A percentile compares a stretch with the other conserved stretches of the same genome.
These are phyloP conservation scores for Mobula birostris DNA, from an alignment of 2,113 vertebrate species.

Conservation along the genomic window DNA sequence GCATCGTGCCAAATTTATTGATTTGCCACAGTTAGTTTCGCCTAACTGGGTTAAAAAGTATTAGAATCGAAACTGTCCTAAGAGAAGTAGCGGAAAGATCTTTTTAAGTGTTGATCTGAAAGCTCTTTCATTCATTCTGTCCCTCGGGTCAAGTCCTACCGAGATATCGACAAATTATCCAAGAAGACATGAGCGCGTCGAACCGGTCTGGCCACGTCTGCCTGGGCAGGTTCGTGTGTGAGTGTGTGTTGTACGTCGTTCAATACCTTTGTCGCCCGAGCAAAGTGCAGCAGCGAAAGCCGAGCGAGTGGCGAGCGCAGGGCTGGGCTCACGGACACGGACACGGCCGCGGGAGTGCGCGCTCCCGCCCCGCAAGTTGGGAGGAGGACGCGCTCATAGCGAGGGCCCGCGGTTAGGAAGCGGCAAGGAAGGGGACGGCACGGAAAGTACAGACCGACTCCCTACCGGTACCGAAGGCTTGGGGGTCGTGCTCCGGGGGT, in stretches of 20 bases:
- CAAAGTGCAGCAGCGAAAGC: no score
- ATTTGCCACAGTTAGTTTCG: neutral
- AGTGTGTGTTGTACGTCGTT: neutral
- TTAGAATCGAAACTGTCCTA: neutral
- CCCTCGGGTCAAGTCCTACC: neutral
- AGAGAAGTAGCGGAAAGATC: neutral
- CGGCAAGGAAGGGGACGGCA: neutral
- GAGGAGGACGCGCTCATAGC: conserved; percentile 13
- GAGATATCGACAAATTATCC: neutral
- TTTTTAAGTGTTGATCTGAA: neutral
- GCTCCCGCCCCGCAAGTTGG: neutral
- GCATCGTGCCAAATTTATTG: no score
- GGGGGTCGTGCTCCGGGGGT: neutral
- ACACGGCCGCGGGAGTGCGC: neutral
- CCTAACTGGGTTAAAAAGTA: neutral
- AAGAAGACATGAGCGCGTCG: neutral
- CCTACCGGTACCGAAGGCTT: neutral
- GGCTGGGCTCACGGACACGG: neutral
- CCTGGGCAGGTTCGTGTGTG: neutral
- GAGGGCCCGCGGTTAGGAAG: neutral
- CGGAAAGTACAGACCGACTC: neutral
- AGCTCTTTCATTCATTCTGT: neutral
- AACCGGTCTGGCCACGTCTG: neutral
- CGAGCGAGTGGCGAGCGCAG: neutral
- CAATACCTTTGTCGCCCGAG: neutral